Evolutionary conservation across 2,888 invertebrate species (phyloP).

Genomic region (Theodoxus fluviatilis): DNA sequence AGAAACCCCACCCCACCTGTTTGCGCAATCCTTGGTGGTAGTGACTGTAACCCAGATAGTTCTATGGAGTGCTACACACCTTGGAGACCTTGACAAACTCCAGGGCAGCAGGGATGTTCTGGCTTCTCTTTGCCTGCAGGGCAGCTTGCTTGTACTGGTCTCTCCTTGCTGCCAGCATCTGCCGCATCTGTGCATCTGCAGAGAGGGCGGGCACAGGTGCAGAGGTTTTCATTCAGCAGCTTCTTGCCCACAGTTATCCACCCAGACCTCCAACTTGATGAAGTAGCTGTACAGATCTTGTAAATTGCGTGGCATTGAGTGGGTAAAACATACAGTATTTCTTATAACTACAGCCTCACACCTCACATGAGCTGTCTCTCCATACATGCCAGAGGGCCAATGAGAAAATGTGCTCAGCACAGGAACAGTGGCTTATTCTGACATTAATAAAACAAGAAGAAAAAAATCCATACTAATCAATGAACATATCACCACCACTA

Average conservation of each 20-base stretch:
- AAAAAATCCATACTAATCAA: no score
- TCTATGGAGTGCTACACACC: constrained; percentile 68
- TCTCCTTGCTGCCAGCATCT: constrained; percentile 72
- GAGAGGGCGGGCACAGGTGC: not conserved
- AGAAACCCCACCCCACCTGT: no score
- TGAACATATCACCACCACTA: no score
- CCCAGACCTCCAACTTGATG: no score
- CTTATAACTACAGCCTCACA: not conserved
- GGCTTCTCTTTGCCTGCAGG: constrained; percentile 82
- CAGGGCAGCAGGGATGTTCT: constrained; percentile 81
- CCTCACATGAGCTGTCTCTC: not conserved
- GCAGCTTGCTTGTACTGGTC: constrained; percentile 88
- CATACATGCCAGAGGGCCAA: not conserved
- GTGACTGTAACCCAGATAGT: no score
- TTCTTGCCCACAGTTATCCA: no score
- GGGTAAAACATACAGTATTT: no score
- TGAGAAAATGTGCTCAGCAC: not conserved
- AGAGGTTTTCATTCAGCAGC: no score
- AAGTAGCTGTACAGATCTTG: no score
- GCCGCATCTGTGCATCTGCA: not conserved
- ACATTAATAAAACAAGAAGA: not conserved
- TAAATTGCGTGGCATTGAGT: no score
- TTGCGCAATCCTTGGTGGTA: no score
- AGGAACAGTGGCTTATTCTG: not conserved
- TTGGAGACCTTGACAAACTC: constrained; percentile 86